Percentiles rank a stretch among this genome's conserved stretches.
phyloP scores from a whole-genome alignment of 2,113 vertebrate species.

The Neodontobutis hainanensis region DNA sequence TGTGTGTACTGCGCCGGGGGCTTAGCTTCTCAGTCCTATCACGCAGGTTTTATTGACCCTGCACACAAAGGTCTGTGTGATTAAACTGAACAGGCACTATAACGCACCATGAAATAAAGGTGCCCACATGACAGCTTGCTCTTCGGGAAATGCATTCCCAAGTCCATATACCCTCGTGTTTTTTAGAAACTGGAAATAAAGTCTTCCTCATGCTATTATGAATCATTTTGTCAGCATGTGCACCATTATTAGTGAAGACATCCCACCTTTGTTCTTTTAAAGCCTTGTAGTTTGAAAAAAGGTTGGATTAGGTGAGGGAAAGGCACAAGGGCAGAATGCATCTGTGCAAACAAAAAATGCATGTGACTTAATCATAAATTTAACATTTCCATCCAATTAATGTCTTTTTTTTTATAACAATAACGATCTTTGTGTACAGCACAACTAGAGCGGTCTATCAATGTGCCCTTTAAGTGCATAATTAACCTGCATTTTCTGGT shows the following conservation, averaged over 20 bases:
- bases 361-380: no score
- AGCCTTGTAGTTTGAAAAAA: no score
- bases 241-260: not conserved
- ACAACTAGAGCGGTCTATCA: not conserved
- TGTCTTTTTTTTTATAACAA: not conserved
- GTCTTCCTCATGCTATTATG: not conserved
- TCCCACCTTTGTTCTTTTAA: no score
- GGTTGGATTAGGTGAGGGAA: no score
- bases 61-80: slow-evolving; percentile 55
- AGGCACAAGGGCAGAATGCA: no score
- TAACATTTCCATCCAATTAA: not conserved
- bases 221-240: no score
- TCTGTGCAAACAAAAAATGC: no score
- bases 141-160: slow-evolving; percentile 20
- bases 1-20: slow-evolving; percentile 2
- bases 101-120: slow-evolving; percentile 66
- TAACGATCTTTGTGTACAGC: not conserved
- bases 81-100: slow-evolving; percentile 58
- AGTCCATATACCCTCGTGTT: not conserved
- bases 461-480: slow-evolving; percentile 4
- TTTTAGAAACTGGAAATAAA: not conserved
- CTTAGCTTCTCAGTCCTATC: slow-evolving; percentile 49
- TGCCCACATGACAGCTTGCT: slow-evolving; percentile 32
- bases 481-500: slow-evolving; percentile 18
- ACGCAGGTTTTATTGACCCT: slow-evolving; percentile 55